Base-by-base conservation (phyloP, 2,888 invertebrate species). In the Antheraea yamamai region DNA sequence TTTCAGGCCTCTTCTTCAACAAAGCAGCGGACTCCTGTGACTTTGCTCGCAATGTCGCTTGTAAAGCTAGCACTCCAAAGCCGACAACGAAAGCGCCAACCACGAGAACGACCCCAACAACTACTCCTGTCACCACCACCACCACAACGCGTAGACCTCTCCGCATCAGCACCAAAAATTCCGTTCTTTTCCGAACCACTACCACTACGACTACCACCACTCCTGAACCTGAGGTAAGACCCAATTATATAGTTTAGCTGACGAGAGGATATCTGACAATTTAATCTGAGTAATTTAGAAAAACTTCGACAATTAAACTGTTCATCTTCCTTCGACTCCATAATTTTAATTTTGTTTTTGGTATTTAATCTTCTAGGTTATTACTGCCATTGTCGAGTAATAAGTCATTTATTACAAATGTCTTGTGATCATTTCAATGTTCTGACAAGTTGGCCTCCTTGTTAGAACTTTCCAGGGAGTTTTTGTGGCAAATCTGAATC, bases 21-120 rank as follows among this genome's bases (percentile, higher is more conserved):
- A 98, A 98, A 84, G 97, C 97, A 0, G 98, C 98, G 0, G 98
- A 98, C 88, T 98, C 98, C 0, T 98, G 98, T 85, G 98, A 98
- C 90, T 98, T 98, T 88, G 96, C 98, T 0, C 96, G 98, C 82
- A 98, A 98, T 88, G 98, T 98, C 0, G 95, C 96, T 51, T 98
- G 98, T 89, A 97, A 97, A 55, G 73, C 39, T 12, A 73, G 95
- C 78, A 92, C 95, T 64, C 88, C 94, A 4, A 91, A 95, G 58
- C 89, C 95, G 0, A 93, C 95, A 6, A 95, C 95, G 0, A 95
- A 95, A 47, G 95, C 95, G 2, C 92, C 95, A 6, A 87, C 95
- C 76, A 92, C 91, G 6, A 82, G 79, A 14, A 75, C 84, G 0
- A 74, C 83, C 80, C 90, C 95, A 4, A 91, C 89, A 51, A 87